phyloP scores from a whole-genome alignment of 1,140 invertebrate species.

The Copidosoma floridanum region DNA sequence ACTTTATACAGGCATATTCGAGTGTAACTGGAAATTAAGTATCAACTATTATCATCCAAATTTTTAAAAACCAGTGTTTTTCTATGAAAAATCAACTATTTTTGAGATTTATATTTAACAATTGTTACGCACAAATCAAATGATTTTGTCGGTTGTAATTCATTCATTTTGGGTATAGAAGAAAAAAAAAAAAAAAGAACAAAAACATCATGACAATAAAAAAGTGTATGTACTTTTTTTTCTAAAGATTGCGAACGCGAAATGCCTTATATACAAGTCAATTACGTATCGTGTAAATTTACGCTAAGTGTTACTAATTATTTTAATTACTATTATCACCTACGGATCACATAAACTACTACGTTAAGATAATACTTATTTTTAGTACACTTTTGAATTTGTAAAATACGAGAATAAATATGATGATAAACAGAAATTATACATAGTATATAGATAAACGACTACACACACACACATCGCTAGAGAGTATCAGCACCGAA shows the following conservation, averaged over 20 bases:
- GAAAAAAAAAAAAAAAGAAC: background rate
- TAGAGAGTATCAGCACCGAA: conserved; percentile 1
- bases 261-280: conserved; percentile 30
- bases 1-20: conserved; percentile 17
- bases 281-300: conserved; percentile 43
- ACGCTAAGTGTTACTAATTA: conserved; percentile 46
- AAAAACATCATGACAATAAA: conserved; percentile 5
- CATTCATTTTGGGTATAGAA: conserved; percentile 15
- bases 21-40: too few species aligned
- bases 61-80: too few species aligned
- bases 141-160: conserved; percentile 9
- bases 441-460: conserved; percentile 19
- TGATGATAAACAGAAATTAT: too few species aligned
- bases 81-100: conserved; percentile 17
- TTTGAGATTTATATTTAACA: conserved; percentile 27
- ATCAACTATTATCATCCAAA: too few species aligned
- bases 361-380: conserved; percentile 12
- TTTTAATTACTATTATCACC: conserved; percentile 17
- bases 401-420: conserved; percentile 43
- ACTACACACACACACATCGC: conserved; percentile 15
- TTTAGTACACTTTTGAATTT: conserved; percentile 34
- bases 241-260: conserved; percentile 28
- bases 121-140: background rate
- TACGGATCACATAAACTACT: conserved; percentile 10
- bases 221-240: conserved; percentile 18